phyloP scores from a whole-genome alignment of 2,888 invertebrate genomes.

The Calliopum simillimum region DNA sequence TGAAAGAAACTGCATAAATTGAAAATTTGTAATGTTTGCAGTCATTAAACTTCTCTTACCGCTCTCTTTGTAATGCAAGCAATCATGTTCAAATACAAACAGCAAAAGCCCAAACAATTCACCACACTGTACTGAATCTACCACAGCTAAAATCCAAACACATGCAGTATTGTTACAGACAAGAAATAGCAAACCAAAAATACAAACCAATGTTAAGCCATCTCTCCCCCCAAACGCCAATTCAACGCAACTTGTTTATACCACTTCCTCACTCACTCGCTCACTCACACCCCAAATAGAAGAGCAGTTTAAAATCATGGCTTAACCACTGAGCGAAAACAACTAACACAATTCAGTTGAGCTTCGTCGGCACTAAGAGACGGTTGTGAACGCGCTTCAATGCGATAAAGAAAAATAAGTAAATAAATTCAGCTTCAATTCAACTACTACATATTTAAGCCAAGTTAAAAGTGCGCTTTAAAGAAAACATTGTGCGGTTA shows the following conservation, averaged over 20 bases:
- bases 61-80: no score
- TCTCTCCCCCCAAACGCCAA: no score
- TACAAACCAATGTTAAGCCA: background rate
- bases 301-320: background rate
- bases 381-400: constrained; percentile 25
- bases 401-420: background rate
- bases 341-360: constrained; percentile 46
- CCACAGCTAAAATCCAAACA: background rate
- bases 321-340: constrained; percentile 43
- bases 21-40: no score
- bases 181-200: background rate
- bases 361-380: constrained; percentile 44
- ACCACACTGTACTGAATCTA: constrained; percentile 6
- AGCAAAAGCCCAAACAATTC: background rate
- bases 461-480: constrained; percentile 7
- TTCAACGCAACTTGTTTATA: no score
- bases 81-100: no score
- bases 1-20: no score
- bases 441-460: background rate
- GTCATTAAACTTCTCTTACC: no score
- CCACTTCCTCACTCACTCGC: background rate
- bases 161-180: background rate
- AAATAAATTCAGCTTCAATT: background rate
- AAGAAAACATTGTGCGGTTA: constrained; percentile 1
- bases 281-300: constrained; percentile 1